Percentiles rank a stretch among this genome's conserved stretches.
These are phyloP conservation scores for Drosophila algonquin DNA, from an alignment of 2,888 invertebrate genomes.

Conservation along the genomic window DNA sequence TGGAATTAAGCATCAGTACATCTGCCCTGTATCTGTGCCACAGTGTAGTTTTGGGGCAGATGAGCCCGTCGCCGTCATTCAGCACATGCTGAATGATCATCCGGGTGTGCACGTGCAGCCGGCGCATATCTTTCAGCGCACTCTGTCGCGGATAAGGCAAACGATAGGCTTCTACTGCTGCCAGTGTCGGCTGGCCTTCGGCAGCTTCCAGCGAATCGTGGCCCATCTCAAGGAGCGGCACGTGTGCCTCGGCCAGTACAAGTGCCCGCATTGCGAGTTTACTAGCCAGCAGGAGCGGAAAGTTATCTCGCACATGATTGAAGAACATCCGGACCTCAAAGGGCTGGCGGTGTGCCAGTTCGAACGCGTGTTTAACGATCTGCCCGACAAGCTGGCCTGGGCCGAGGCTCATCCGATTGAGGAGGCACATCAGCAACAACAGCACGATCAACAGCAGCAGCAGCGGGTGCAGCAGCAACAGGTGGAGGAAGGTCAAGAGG, in stretches of 20 bases:
- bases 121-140: slow-evolving; percentile 24
- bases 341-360: slow-evolving; percentile 85
- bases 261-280: slow-evolving; percentile 89
- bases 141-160: slow-evolving; percentile 34
- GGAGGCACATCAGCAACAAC: slow-evolving; percentile 74
- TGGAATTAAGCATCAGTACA: slow-evolving; percentile 10
- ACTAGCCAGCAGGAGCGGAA: slow-evolving; percentile 75
- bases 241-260: slow-evolving; percentile 88
- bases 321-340: slow-evolving; percentile 62
- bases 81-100: slow-evolving; percentile 41
- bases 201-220: slow-evolving; percentile 51
- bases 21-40: slow-evolving; percentile 14
- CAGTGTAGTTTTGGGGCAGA: slow-evolving; percentile 15
- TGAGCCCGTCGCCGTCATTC: background rate
- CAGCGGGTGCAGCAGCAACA: background rate
- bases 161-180: slow-evolving; percentile 67
- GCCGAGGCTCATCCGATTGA: slow-evolving; percentile 86
- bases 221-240: slow-evolving; percentile 83
- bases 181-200: slow-evolving; percentile 19
- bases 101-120: slow-evolving; percentile 22
- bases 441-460: background rate
- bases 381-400: slow-evolving; percentile 58
- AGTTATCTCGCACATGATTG: slow-evolving; percentile 53
- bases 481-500: background rate
- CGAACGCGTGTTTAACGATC: slow-evolving; percentile 56